phyloP scores from a whole-genome alignment of 2,113 vertebrate genomes.

The Myanophis thanlyinensis region DNA sequence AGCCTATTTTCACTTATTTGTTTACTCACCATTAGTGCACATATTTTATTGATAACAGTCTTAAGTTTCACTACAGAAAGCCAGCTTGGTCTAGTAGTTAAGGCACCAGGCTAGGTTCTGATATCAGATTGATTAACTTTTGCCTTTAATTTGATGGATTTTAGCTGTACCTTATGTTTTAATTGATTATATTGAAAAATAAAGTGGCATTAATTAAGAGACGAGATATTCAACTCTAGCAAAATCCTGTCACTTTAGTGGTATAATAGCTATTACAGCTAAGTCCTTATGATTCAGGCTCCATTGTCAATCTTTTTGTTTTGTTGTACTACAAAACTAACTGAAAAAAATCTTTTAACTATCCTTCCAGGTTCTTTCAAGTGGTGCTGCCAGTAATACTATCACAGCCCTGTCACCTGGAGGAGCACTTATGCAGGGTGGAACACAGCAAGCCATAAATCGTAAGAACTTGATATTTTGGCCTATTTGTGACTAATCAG shows the following conservation, averaged over 20 bases:
- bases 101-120: neutral
- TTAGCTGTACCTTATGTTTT: neutral
- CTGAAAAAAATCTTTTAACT: neutral
- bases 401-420: slow-evolving; percentile 92
- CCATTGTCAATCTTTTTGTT: neutral
- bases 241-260: neutral
- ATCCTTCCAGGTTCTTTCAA: slow-evolving; percentile 86
- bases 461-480: slow-evolving; percentile 72
- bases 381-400: slow-evolving; percentile 83
- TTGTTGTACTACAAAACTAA: neutral
- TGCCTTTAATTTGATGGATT: neutral
- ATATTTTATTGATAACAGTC: neutral
- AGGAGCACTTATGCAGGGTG: slow-evolving; percentile 92
- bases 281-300: neutral
- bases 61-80: neutral
- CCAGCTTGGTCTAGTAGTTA: neutral
- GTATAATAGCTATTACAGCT: neutral
- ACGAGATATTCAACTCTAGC: neutral
- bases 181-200: neutral
- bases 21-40: neutral
- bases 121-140: neutral
- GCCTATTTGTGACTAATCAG: neutral
- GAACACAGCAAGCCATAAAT: slow-evolving; percentile 91
- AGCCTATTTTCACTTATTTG: neutral
- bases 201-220: neutral